Conservation (phyloP, 2,888 invertebrate genomes). For the Ophion ellenae region DNA sequence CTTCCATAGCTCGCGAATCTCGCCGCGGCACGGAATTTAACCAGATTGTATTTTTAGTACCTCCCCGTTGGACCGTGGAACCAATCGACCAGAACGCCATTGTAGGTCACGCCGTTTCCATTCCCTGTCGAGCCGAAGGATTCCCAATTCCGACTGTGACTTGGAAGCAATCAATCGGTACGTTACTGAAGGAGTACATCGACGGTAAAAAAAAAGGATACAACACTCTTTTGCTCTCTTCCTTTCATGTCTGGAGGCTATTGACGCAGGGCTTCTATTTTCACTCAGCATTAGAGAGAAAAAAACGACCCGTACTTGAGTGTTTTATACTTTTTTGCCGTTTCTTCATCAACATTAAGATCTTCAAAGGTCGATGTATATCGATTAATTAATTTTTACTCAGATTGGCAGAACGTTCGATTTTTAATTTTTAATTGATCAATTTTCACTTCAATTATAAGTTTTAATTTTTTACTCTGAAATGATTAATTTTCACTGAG, state of each 20-base stretch:
- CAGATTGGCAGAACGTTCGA: too few relatives aligned
- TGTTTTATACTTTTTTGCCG: too few relatives aligned
- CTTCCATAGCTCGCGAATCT: constrained; percentile 30
- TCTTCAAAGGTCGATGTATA: too few relatives aligned
- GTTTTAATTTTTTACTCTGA: too few relatives aligned
- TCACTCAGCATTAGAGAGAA: not conserved
- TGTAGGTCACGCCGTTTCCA: constrained; percentile 88
- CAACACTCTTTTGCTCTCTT: not conserved
- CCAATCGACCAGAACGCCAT: constrained; percentile 90
- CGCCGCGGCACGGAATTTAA: constrained; percentile 67
- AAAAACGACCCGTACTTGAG: not conserved
- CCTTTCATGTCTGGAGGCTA: not conserved
- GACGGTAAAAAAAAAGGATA: constrained; percentile 31
- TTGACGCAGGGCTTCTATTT: not conserved
- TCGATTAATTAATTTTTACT: too few relatives aligned
- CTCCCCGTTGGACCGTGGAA: constrained; percentile 90
- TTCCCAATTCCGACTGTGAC: constrained; percentile 88
- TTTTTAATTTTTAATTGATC: too few relatives aligned
- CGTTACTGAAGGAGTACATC: constrained; percentile 65
- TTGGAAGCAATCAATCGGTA: constrained; percentile 86
- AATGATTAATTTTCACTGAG: too few relatives aligned
- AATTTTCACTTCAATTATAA: too few relatives aligned
- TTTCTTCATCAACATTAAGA: too few relatives aligned
- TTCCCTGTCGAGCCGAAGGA: constrained; percentile 91
- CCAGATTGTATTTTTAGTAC: constrained; percentile 86